Evolutionary conservation across 2,113 vertebrate species (phyloP).

Genomic region (Ptyas mucosa): DNA sequence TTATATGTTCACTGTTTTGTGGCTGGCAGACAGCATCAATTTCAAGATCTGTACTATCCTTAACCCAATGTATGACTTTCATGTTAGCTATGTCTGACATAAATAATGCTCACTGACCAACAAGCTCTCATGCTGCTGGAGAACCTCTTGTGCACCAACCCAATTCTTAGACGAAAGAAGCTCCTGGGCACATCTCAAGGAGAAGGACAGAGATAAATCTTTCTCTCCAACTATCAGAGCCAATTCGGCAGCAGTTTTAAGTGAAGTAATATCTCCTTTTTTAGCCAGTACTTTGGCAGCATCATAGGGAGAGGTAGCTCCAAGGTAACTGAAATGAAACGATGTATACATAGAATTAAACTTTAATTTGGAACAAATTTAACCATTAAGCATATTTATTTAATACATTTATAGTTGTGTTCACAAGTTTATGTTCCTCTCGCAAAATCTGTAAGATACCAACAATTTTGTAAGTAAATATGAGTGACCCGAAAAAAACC

Average conservation of each 20-base stretch:
- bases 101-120: slow-evolving; percentile 72
- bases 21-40: not conserved
- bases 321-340: slow-evolving; percentile 77
- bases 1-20: not conserved
- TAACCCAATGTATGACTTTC: not conserved
- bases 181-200: slow-evolving; percentile 87
- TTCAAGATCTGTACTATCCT: not conserved
- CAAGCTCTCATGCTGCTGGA: slow-evolving; percentile 76
- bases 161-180: slow-evolving; percentile 80
- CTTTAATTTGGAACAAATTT: not conserved
- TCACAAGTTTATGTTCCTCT: not conserved
- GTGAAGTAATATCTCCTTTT: slow-evolving; percentile 84
- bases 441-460: not conserved
- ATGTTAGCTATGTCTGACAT: not conserved
- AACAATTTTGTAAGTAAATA: not conserved
- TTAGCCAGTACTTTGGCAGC: slow-evolving; percentile 89
- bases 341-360: not conserved
- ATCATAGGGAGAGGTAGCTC: slow-evolving; percentile 82
- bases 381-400: not conserved
- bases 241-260: slow-evolving; percentile 79
- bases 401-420: not conserved
- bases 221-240: slow-evolving; percentile 78
- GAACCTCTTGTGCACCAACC: slow-evolving; percentile 80
- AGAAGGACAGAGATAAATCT: slow-evolving; percentile 77
- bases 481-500: not conserved